Conservation (phyloP, 2,888 invertebrate species). For the Rhamphomyia laevipes region DNA sequence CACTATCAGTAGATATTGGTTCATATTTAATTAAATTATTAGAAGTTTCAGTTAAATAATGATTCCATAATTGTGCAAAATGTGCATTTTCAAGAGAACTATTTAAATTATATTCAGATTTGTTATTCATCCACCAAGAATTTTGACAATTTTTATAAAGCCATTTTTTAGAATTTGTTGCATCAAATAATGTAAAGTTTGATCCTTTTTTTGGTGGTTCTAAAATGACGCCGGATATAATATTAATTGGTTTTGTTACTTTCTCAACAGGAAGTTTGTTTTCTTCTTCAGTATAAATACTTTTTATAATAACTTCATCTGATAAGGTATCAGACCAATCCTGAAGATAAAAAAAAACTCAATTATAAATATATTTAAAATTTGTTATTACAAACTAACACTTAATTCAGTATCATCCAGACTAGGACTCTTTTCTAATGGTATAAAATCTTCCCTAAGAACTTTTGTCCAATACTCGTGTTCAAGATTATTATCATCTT, state of each 20-base stretch:
- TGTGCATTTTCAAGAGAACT: conserved; percentile 31
- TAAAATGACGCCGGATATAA: background rate
- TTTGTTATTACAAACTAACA: conserved; percentile 18
- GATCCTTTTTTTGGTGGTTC: conserved; percentile 20
- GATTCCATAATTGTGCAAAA: conserved; percentile 36
- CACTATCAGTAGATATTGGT: conserved; percentile 24
- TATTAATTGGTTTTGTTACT: background rate
- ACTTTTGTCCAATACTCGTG: conserved; percentile 16
- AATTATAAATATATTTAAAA: background rate
- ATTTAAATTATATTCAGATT: conserved; percentile 23
- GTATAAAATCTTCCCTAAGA: conserved; percentile 22
- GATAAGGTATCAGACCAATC: conserved; percentile 29
- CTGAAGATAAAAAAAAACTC: conserved; percentile 15
- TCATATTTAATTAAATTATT: conserved; percentile 18
- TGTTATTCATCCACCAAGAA: conserved; percentile 37
- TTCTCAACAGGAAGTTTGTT: too few species aligned
- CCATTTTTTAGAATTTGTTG: conserved; percentile 25
- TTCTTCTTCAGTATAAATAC: too few species aligned
- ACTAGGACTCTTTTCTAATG: conserved; percentile 6
- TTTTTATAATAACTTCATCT: background rate
- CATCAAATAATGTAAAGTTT: conserved; percentile 19
- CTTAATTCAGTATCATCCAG: conserved; percentile 25
- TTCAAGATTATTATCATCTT: conserved; percentile 3
- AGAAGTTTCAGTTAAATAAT: conserved; percentile 19
- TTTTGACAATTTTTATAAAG: conserved; percentile 33